phyloP scores from a whole-genome alignment of 2,888 invertebrate genomes.

The Busseola fusca region DNA sequence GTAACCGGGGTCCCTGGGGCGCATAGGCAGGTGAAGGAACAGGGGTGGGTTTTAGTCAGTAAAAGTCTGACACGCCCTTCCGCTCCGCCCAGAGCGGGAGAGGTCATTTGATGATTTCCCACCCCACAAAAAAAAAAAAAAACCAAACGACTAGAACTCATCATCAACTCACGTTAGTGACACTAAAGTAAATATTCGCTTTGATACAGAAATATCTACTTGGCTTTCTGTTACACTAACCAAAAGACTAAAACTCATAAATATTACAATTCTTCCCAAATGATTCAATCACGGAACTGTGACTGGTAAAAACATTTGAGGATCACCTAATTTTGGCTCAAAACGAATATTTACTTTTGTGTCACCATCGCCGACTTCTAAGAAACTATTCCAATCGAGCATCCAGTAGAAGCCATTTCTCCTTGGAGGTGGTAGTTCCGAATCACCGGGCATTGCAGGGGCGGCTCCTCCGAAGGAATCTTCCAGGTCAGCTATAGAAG shows the following conservation, averaged over 20 bases:
- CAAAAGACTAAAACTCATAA: constrained; percentile 76
- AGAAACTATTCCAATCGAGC: constrained; percentile 95
- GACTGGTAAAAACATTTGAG: constrained; percentile 93
- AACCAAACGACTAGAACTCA: too few relatives aligned
- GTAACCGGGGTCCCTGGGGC: too few relatives aligned
- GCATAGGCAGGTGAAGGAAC: too few relatives aligned
- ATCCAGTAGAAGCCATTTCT: constrained; percentile 95
- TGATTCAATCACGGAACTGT: constrained; percentile 90
- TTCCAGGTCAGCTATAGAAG: constrained; percentile 91
- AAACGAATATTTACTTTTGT: constrained; percentile 94
- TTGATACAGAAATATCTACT: too few relatives aligned
- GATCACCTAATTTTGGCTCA: constrained; percentile 94
- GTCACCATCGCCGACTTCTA: constrained; percentile 94
- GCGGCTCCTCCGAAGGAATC: constrained; percentile 93
- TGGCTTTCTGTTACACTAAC: constrained; percentile 60
- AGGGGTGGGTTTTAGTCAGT: too few relatives aligned
- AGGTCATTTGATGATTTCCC: too few relatives aligned
- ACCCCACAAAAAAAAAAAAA: too few relatives aligned
- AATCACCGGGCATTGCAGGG: constrained; percentile 88
- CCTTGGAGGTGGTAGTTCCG: constrained; percentile 90
- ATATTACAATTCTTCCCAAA: constrained; percentile 53
- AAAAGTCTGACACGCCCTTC: too few relatives aligned
- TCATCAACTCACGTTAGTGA: too few relatives aligned
- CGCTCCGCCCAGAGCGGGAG: too few relatives aligned
- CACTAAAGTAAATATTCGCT: too few relatives aligned